These are phyloP conservation scores for Sisyra nigra DNA, from an alignment of 2,888 invertebrate genomes.

Conservation along the genomic window DNA sequence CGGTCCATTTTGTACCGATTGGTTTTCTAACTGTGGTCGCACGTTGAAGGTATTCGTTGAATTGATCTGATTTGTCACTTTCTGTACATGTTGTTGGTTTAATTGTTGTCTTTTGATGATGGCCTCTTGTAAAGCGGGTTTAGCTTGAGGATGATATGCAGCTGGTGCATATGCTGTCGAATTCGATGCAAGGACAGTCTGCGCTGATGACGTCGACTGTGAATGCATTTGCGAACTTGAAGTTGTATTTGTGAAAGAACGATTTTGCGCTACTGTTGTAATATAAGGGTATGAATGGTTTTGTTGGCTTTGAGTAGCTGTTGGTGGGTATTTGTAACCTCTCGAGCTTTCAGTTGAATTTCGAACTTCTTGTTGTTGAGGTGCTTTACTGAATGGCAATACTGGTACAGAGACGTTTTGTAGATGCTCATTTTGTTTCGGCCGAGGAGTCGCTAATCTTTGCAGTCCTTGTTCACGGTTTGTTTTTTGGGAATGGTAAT, in stretches of 20 bases:
- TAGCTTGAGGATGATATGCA: conserved; percentile 2
- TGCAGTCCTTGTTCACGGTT: conserved; percentile 19
- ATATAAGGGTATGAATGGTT: conserved; percentile 1
- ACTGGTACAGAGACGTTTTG: too few relatives aligned
- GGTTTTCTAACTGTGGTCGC: conserved; percentile 16
- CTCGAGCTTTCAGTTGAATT: not conserved
- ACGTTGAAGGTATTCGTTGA: conserved; percentile 15
- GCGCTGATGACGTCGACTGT: too few relatives aligned
- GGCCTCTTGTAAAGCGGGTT: conserved; percentile 6
- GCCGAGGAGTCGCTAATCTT: conserved; percentile 6
- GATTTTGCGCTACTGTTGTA: conserved; percentile 4
- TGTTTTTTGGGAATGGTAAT: conserved; percentile 29
- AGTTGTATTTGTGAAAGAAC: not conserved
- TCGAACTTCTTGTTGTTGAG: conserved; percentile 5
- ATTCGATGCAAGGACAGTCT: not conserved
- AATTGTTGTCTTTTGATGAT: conserved; percentile 9
- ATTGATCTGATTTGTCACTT: conserved; percentile 19
- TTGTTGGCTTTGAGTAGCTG: not conserved
- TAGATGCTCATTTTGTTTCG: conserved; percentile 7
- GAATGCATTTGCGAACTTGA: too few relatives aligned
- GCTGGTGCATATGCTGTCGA: conserved; percentile 10
- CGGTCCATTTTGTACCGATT: conserved; percentile 10
- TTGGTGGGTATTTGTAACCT: not conserved
- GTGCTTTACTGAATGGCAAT: not conserved
- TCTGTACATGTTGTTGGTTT: conserved; percentile 10